A percentile compares a stretch with the other conserved stretches of the same genome.
Evolutionary conservation across 2,113 vertebrate genomes (phyloP).

Genomic region (Leptodactylus fuscus): DNA sequence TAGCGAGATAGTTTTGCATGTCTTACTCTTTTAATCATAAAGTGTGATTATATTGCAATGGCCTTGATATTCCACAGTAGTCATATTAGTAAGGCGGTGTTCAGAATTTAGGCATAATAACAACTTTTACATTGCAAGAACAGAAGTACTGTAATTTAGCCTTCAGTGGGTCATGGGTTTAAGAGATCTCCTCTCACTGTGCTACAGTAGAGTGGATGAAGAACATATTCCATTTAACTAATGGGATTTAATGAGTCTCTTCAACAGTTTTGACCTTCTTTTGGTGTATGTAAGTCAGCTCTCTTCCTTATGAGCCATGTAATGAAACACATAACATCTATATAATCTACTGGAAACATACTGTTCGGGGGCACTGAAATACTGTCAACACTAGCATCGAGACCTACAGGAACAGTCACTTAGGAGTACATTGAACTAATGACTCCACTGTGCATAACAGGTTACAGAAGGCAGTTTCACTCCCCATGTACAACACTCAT

Average conservation of each 20-base stretch:
- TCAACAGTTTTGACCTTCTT: conserved; percentile 55
- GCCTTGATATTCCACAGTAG: conserved; percentile 57
- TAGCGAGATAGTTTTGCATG: neutral
- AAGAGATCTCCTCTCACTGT: conserved; percentile 25
- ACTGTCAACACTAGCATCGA: conserved; percentile 31
- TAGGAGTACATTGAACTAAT: conserved; percentile 47
- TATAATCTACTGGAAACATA: conserved; percentile 51
- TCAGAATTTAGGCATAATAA: neutral
- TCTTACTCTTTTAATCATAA: too few species aligned
- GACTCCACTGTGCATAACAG: conserved; percentile 21
- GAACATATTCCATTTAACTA: conserved; percentile 52
- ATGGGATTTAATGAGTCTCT: conserved; percentile 57
- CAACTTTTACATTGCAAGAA: neutral
- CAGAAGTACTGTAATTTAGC: conserved; percentile 27
- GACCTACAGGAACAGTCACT: conserved; percentile 17
- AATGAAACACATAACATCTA: conserved; percentile 52
- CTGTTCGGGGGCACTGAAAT: conserved; percentile 44
- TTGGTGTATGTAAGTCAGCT: conserved; percentile 55
- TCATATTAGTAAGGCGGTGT: conserved; percentile 20
- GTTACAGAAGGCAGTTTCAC: conserved; percentile 4
- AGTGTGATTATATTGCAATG: neutral
- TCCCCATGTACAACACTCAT: conserved; percentile 11
- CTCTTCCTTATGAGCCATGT: conserved; percentile 55
- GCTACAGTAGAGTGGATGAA: conserved; percentile 25
- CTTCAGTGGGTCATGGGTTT: conserved; percentile 24